A percentile compares a stretch with the other conserved stretches of the same genome.
Conservation (phyloP, 53 echinoderm and acorn worm species). For the Echinometra lucunter region DNA sequence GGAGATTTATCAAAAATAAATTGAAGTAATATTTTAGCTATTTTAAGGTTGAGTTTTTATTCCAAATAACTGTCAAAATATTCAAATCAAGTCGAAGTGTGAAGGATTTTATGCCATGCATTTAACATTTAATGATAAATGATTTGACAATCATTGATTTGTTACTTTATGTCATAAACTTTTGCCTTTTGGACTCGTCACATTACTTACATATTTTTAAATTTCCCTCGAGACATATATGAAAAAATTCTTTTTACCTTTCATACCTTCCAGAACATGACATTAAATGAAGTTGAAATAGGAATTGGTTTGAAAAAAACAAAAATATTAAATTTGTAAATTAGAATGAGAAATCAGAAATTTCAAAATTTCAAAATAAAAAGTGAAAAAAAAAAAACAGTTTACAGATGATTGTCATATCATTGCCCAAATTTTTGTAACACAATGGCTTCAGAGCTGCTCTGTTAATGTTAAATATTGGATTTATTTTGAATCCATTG, state of each 20-base stretch:
- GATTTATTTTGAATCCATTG: not conserved
- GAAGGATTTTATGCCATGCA: not conserved
- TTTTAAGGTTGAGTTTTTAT: not conserved
- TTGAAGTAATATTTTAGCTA: not conserved
- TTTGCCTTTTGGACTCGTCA: not conserved
- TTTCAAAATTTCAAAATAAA: no score
- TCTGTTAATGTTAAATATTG: not conserved
- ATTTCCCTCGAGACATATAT: not conserved
- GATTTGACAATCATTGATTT: not conserved
- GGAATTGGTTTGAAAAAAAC: not conserved
- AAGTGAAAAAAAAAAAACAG: not conserved
- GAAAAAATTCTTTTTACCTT: not conserved
- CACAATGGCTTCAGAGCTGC: not conserved
- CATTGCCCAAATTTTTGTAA: constrained; percentile 6
- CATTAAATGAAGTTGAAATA: not conserved
- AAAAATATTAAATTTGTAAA: not conserved
- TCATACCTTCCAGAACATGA: not conserved
- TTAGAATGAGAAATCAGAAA: no score
- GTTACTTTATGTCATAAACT: not conserved
- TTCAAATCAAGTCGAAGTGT: not conserved
- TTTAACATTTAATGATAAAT: not conserved
- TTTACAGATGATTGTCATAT: not conserved
- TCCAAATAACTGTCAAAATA: not conserved
- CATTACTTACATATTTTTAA: not conserved
- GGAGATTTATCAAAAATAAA: no score